phyloP scores from a whole-genome alignment of 2,113 vertebrate genomes.

The Trinectes maculatus region DNA sequence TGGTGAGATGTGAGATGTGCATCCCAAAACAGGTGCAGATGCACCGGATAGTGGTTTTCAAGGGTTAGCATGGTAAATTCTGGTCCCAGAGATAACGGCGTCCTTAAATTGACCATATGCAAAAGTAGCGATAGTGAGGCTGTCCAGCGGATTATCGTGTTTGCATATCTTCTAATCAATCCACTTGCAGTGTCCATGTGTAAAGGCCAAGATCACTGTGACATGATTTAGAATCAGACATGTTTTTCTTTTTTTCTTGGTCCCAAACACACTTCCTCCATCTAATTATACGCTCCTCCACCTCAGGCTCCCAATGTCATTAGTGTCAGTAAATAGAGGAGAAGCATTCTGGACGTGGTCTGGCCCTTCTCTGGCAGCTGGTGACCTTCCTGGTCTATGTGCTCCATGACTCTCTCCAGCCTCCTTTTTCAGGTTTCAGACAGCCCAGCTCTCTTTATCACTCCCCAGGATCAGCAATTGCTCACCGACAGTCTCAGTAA shows the following conservation, averaged over 20 bases:
- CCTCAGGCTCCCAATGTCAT: conserved; percentile 39
- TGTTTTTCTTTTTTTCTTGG: conserved; percentile 25
- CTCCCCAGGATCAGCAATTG: conserved; percentile 81
- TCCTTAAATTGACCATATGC: conserved; percentile 81
- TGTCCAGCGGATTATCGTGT: conserved; percentile 67
- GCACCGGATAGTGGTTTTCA: conserved; percentile 15
- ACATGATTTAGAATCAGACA: conserved; percentile 33
- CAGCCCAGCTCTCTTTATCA: conserved; percentile 78
- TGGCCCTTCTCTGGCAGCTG: conserved; percentile 72
- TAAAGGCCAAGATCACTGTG: conserved; percentile 63
- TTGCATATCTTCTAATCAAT: conserved; percentile 79
- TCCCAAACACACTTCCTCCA: conserved; percentile 10
- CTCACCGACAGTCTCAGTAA: conserved; percentile 81
- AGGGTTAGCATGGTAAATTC: conserved; percentile 39
- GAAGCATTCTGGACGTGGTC: conserved; percentile 65
- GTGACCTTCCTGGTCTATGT: conserved; percentile 79
- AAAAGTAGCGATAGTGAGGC: conserved; percentile 72
- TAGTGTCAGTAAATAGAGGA: conserved; percentile 54
- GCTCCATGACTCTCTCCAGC: conserved; percentile 64
- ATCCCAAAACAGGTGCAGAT: conserved; percentile 53
- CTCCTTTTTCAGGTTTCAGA: conserved; percentile 72
- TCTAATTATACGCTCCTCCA: neutral
- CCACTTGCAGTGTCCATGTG: conserved; percentile 28
- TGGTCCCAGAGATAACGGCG: conserved; percentile 70
- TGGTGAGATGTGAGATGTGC: conserved; percentile 26